Base-by-base conservation (phyloP, 1,140 invertebrate genomes). In the Gonioctena quinquepunctata region DNA sequence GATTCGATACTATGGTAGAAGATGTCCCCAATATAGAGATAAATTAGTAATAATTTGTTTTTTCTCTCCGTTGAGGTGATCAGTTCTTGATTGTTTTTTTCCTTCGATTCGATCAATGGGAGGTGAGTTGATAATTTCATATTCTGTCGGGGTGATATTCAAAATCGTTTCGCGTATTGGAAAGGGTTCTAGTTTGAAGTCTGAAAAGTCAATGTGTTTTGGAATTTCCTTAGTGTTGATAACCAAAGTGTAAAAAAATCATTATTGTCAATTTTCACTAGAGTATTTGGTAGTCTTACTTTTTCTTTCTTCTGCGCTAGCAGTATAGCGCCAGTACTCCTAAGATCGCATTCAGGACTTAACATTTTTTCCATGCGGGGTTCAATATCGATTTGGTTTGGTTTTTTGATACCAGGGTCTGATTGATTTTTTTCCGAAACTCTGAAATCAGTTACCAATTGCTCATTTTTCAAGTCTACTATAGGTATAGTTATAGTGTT, bases 361-460 rank as follows among this genome's bases (percentile, higher is more conserved):
- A 33, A 33, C 13, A 33, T 33, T 5, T 33, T 33, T n/a, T n/a
- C n/a, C n/a, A n/a, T n/a, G n/a, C 28, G 28, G 2, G 28, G 28
- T 33, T 33, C 28, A 8, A 2, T 33, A 2, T 33, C 6, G 13
- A 33, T 33, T 3, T 33, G 28, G 3, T 33, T 33, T 1, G 28
- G 28, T 33, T 33, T 33, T 33, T 33, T 1, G 13, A 13, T 33
- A 33, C n/a, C n/a, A 2, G 0, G 6, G 13, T 33, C 6, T 33
- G 27, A 13, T 33, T 13, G 3, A n/a, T 33, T 33, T 33, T 6
- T 33, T 6, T 33, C 3, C 2, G 28, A 33, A 0, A 33, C 28
- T 59, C 42, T 67, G 54, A 25, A 67, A 1, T 18, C 33, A 26
- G 54, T 33, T 33, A 67, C 33, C 57, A 33, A 42, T 33, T 67